Evolutionary conservation across 2,888 invertebrate genomes (phyloP).

Genomic region (Drosophila testacea): DNA sequence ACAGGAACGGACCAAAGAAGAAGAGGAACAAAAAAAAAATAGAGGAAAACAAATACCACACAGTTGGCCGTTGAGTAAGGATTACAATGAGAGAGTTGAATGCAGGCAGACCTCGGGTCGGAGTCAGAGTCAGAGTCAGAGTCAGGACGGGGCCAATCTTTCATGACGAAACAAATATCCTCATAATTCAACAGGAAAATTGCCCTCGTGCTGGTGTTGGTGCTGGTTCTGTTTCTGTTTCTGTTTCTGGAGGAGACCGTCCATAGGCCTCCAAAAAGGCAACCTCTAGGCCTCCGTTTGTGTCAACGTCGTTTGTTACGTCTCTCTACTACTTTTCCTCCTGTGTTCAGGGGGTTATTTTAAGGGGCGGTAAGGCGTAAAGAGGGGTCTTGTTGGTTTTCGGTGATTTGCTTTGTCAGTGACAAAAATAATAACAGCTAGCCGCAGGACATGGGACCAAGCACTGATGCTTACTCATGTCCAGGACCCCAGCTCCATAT

Average conservation of each 20-base stretch:
- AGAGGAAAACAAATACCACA: slow-evolving; percentile 35
- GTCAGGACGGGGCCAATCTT: slow-evolving; percentile 78
- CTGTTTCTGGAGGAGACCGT: slow-evolving; percentile 15
- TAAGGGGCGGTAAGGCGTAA: too few species aligned
- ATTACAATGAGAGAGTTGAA: slow-evolving; percentile 58
- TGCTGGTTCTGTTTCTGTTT: not conserved
- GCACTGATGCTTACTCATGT: slow-evolving; percentile 45
- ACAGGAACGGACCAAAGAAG: slow-evolving; percentile 23
- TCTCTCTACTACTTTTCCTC: slow-evolving; percentile 28
- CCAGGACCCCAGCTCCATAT: slow-evolving; percentile 64
- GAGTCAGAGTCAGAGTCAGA: not conserved
- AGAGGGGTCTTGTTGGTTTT: slow-evolving; percentile 69
- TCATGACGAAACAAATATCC: slow-evolving; percentile 82
- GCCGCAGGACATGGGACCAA: slow-evolving; percentile 64
- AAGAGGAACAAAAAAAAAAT: slow-evolving; percentile 16
- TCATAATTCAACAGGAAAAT: slow-evolving; percentile 83
- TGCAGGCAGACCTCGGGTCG: slow-evolving; percentile 18
- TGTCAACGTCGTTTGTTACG: slow-evolving; percentile 63
- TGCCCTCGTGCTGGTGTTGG: slow-evolving; percentile 42
- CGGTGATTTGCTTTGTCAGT: slow-evolving; percentile 81
- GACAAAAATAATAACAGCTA: slow-evolving; percentile 79
- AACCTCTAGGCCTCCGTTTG: slow-evolving; percentile 17
- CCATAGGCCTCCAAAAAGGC: slow-evolving; percentile 41
- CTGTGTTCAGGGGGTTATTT: not conserved
- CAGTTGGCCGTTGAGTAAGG: slow-evolving; percentile 63